These are phyloP conservation scores for Hirtodrosophila trivittata DNA, from an alignment of 2,888 invertebrate genomes.

Conservation along the genomic window DNA sequence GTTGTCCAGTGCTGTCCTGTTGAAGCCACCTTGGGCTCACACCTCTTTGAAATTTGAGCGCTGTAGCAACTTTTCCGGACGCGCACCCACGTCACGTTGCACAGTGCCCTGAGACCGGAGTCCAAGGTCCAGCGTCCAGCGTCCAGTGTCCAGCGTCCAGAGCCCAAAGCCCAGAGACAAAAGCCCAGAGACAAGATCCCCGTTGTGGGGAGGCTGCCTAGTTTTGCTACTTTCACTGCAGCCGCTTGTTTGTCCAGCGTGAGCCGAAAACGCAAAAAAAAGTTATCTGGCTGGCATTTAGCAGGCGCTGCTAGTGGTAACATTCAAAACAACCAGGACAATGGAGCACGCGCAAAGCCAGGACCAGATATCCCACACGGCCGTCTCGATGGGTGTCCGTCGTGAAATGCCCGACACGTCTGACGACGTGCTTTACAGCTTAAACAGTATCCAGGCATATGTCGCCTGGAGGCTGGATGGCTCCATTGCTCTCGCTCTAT, in stretches of 20 bases:
- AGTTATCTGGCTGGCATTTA: slow-evolving; percentile 24
- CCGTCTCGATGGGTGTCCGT: slow-evolving; percentile 6
- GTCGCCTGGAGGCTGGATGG: slow-evolving; percentile 16
- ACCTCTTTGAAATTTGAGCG: slow-evolving; percentile 17
- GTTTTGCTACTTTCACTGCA: slow-evolving; percentile 29
- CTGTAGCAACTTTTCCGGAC: slow-evolving; percentile 25
- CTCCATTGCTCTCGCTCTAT: background rate
- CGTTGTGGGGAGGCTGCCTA: slow-evolving; percentile 6
- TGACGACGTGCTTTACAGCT: slow-evolving; percentile 71
- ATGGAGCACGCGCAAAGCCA: slow-evolving; percentile 42
- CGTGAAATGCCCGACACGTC: slow-evolving; percentile 65
- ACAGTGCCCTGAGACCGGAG: background rate
- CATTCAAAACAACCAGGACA: slow-evolving; percentile 20
- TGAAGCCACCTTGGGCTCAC: too few relatives aligned
- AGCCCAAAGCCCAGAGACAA: too few relatives aligned
- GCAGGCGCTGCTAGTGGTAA: slow-evolving; percentile 23
- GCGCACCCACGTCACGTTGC: slow-evolving; percentile 7
- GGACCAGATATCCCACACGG: slow-evolving; percentile 26
- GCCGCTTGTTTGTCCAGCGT: slow-evolving; percentile 37
- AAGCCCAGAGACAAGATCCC: too few relatives aligned
- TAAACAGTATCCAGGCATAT: slow-evolving; percentile 54
- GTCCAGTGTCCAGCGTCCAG: background rate
- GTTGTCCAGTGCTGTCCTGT: background rate
- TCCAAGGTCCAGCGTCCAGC: background rate
- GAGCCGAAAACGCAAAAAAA: slow-evolving; percentile 12